Percentiles rank a stretch among this genome's conserved stretches.
These are phyloP conservation scores for Castor canadensis DNA, from an alignment of 2,113 vertebrate species.

Conservation along the genomic window DNA sequence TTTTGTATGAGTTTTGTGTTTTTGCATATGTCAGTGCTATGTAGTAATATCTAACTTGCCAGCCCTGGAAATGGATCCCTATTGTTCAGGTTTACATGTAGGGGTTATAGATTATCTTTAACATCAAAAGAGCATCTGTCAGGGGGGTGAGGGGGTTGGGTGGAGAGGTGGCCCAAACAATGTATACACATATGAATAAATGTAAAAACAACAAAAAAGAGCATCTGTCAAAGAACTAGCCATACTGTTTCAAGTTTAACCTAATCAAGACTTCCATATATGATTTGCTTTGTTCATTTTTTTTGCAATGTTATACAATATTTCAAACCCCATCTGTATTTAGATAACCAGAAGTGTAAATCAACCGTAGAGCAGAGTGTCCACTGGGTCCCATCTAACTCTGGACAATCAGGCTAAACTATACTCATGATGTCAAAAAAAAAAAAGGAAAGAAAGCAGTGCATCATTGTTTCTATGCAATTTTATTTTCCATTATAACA, in stretches of 20 bases:
- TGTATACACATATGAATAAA: no score
- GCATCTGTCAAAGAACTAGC: no score
- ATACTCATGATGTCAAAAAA: background rate
- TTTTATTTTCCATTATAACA: slow-evolving; percentile 41
- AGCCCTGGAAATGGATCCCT: background rate
- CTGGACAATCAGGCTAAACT: slow-evolving; percentile 49
- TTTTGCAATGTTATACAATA: background rate
- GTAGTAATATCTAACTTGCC: background rate
- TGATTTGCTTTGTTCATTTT: slow-evolving; percentile 22
- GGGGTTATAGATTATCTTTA: background rate
- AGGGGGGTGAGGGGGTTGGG: no score
- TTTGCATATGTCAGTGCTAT: background rate
- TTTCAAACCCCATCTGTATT: background rate
- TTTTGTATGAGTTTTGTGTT: background rate
- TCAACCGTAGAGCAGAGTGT: background rate
- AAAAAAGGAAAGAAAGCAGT: slow-evolving; percentile 11
- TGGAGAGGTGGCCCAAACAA: no score
- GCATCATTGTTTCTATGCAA: slow-evolving; percentile 20
- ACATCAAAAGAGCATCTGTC: background rate
- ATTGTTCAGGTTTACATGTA: background rate
- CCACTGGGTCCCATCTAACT: slow-evolving; percentile 44
- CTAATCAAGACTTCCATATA: background rate
- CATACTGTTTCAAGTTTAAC: no score
- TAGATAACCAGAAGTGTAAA: slow-evolving; percentile 39
- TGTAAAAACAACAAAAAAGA: no score